Conservation (phyloP, 2,113 vertebrate species). For the Puma concolor region DNA sequence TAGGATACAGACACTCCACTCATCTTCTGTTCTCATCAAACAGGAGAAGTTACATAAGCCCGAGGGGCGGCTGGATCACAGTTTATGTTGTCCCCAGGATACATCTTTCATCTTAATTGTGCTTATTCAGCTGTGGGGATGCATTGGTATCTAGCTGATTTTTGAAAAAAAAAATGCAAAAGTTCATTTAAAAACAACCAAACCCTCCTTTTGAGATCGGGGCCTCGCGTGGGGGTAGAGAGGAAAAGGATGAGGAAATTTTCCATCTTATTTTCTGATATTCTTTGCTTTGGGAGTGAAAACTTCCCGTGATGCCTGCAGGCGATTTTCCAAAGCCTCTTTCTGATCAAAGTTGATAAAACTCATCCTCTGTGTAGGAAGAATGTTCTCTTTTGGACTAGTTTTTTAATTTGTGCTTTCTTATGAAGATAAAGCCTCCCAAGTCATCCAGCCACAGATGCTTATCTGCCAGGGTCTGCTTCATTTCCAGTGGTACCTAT, state of each 20-base stretch:
- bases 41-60: background rate
- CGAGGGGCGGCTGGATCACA: background rate
- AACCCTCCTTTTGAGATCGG: slow-evolving; percentile 46
- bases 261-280: slow-evolving; percentile 29
- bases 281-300: slow-evolving; percentile 40
- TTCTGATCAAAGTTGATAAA: slow-evolving; percentile 63
- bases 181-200: slow-evolving; percentile 43
- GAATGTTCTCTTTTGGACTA: slow-evolving; percentile 18
- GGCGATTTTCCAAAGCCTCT: slow-evolving; percentile 34
- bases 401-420: slow-evolving; percentile 1
- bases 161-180: slow-evolving; percentile 48
- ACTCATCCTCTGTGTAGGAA: background rate
- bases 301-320: background rate
- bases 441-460: background rate
- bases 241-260: background rate
- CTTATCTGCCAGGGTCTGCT: background rate
- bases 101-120: slow-evolving; percentile 66
- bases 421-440: background rate
- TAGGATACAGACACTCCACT: background rate
- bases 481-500: background rate
- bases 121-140: slow-evolving; percentile 72
- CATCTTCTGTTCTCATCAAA: background rate
- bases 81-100: slow-evolving; percentile 21
- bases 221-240: background rate
- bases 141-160: slow-evolving; percentile 27